phyloP scores from a whole-genome alignment of 2,113 vertebrate species.

The Ictidomys tridecemlineatus region DNA sequence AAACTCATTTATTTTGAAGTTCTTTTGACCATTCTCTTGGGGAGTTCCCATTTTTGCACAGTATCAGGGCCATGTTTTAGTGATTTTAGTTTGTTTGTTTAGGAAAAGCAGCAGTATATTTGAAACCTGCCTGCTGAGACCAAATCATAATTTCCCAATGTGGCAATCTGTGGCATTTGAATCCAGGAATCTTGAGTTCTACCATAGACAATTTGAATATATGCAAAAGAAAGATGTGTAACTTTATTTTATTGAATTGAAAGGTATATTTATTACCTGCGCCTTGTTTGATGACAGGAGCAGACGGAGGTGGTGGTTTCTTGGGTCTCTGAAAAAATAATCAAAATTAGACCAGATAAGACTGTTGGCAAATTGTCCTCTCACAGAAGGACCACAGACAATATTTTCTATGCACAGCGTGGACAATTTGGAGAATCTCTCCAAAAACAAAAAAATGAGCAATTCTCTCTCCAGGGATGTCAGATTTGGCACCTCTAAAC shows the following conservation, averaged over 20 bases:
- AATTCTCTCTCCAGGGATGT: conserved; percentile 68
- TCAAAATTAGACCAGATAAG: conserved; percentile 68
- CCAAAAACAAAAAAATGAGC: conserved; percentile 67
- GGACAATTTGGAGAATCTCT: conserved; percentile 63
- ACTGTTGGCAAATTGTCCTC: conserved; percentile 71
- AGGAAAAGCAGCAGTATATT: conserved; percentile 55
- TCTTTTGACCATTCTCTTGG: conserved; percentile 41
- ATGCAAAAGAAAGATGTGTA: background rate
- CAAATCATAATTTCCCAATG: background rate
- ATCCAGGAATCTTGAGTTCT: conserved; percentile 16
- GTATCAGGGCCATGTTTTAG: conserved; percentile 39
- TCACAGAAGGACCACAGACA: conserved; percentile 57
- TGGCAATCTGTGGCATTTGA: conserved; percentile 31
- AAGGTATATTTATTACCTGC: conserved; percentile 91
- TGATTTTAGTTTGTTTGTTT: background rate
- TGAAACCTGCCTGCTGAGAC: conserved; percentile 46
- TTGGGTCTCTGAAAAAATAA: conserved; percentile 95
- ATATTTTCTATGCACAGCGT: conserved; percentile 56
- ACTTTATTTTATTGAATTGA: background rate
- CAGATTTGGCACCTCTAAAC: conserved; percentile 74
- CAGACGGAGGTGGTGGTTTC: conserved; percentile 97
- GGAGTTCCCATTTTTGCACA: background rate
- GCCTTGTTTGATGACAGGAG: conserved; percentile 93
- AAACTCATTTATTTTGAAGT: conserved; percentile 22
- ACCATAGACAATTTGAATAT: background rate